These are phyloP conservation scores for Himalopsyche anomala DNA, from an alignment of 2,888 invertebrate genomes.

Conservation along the genomic window DNA sequence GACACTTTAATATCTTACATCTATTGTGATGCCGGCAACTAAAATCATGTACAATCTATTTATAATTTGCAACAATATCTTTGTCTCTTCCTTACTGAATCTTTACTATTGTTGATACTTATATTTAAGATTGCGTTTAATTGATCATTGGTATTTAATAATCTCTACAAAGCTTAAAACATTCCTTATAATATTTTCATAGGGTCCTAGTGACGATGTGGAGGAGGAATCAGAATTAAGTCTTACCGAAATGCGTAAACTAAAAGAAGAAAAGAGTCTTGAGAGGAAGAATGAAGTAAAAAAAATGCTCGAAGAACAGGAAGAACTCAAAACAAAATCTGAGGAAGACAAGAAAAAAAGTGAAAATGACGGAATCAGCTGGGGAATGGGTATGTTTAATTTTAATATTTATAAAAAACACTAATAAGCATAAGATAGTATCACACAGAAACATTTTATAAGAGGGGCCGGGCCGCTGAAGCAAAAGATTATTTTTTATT, in stretches of 20 bases:
- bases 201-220: conserved; percentile 93
- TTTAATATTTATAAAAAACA: not conserved
- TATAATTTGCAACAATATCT: too few species aligned
- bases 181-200: conserved; percentile 43
- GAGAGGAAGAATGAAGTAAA: conserved; percentile 72
- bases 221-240: conserved; percentile 91
- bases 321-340: conserved; percentile 73
- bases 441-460: too few species aligned
- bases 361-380: conserved; percentile 87
- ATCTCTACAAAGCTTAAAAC: not conserved
- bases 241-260: conserved; percentile 84
- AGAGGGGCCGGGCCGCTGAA: not conserved
- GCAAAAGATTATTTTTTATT: too few species aligned
- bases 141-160: too few species aligned
- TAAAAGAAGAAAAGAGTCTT: conserved; percentile 71
- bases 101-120: too few species aligned
- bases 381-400: conserved; percentile 88
- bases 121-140: too few species aligned
- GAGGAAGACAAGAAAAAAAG: conserved; percentile 76
- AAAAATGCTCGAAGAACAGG: conserved; percentile 67
- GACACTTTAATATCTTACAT: too few species aligned
- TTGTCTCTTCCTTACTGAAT: too few species aligned
- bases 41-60: too few species aligned
- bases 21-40: too few species aligned
- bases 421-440: too few species aligned